Evolutionary conservation across 2,888 invertebrate species (phyloP).

Genomic region (Rotaria sp.): DNA sequence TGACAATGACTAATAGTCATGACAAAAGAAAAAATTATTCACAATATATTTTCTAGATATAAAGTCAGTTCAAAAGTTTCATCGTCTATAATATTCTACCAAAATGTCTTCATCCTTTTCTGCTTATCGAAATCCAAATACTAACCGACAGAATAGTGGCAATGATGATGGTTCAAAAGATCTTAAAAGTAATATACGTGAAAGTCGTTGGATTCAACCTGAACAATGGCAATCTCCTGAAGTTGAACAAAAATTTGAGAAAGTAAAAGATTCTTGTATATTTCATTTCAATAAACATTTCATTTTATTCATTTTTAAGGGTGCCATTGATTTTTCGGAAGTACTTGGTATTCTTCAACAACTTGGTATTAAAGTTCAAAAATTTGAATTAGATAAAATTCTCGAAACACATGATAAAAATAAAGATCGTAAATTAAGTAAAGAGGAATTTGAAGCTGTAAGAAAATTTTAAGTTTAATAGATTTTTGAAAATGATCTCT

Average conservation of each 20-base stretch:
- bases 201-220: neutral
- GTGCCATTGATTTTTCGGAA: neutral
- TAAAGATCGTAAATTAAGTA: slow-evolving; percentile 67
- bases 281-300: neutral
- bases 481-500: slow-evolving; percentile 9
- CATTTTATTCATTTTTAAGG: neutral
- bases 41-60: neutral
- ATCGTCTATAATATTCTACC: neutral
- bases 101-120: neutral
- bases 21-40: neutral
- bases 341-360: neutral
- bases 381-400: neutral
- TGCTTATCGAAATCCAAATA: neutral
- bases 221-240: neutral
- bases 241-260: neutral
- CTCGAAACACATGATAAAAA: slow-evolving; percentile 44
- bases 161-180: neutral
- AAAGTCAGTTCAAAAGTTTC: neutral
- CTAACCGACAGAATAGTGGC: neutral
- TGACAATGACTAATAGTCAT: neutral
- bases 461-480: slow-evolving; percentile 40
- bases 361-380: neutral
- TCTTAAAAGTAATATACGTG: neutral
- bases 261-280: neutral
- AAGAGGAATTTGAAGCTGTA: slow-evolving; percentile 77